Conservation (phyloP, 37 sponge, comb jelly and placozoan species). For the Tethya wilhelma region DNA sequence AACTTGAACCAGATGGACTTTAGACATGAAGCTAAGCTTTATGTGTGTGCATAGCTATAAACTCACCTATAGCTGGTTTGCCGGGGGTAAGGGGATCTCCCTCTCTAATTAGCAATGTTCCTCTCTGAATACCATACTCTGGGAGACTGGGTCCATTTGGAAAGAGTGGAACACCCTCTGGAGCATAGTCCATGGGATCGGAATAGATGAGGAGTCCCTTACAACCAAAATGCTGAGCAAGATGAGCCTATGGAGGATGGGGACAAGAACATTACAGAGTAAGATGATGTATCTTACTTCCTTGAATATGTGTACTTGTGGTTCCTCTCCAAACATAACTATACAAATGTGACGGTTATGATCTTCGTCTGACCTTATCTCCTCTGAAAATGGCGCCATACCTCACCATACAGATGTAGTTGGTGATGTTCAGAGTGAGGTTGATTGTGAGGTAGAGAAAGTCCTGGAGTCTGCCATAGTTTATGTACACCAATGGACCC, state of each 20-base stretch:
- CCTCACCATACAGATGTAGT: conserved; percentile 79
- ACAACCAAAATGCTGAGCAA: conserved; percentile 76
- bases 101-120: conserved; percentile 41
- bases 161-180: conserved; percentile 50
- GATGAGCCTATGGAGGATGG: conserved; percentile 57
- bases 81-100: conserved; percentile 86
- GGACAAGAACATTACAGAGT: no score
- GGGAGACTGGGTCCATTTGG: conserved; percentile 86
- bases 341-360: no score
- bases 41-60: no score
- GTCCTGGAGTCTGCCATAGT: conserved; percentile 87
- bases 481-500: conserved; percentile 91
- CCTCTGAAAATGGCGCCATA: conserved; percentile 86
- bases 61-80: conserved; percentile 57
- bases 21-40: no score
- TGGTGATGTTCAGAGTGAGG: conserved; percentile 36
- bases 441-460: conserved; percentile 58
- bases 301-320: no score
- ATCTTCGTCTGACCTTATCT: conserved; percentile 82
- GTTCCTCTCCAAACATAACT: no score
- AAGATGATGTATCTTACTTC: no score
- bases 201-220: conserved; percentile 87
- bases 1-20: no score
- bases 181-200: conserved; percentile 85
- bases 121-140: conserved; percentile 79